These are phyloP conservation scores for Tyria jacobaeae DNA, from an alignment of 2,888 invertebrate species.

Conservation along the genomic window DNA sequence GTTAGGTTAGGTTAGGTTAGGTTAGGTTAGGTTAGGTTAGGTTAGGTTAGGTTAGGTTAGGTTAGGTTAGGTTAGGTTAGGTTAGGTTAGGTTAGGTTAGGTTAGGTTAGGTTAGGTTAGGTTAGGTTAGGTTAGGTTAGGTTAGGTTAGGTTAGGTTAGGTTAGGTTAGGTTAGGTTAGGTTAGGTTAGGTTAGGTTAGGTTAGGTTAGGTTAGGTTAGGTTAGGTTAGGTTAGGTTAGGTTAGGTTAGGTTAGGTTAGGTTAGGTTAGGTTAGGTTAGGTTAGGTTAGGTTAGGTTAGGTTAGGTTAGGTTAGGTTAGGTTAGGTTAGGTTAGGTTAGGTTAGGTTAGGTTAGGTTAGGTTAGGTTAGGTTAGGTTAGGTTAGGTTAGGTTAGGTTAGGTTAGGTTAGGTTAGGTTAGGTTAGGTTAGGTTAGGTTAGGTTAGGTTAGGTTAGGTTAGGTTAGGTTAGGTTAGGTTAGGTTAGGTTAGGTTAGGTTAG, in stretches of 20 bases:
- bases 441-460: conserved; percentile 41
- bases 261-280: conserved; percentile 21
- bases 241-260: conserved; percentile 23
- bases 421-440: conserved; percentile 37
- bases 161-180: conserved; percentile 17
- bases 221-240: conserved; percentile 19
- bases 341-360: neutral
- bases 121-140: conserved; percentile 18
- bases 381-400: conserved; percentile 16
- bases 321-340: neutral
- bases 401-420: conserved; percentile 24
- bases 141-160: conserved; percentile 22
- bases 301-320: conserved; percentile 1
- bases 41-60: conserved; percentile 5
- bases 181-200: conserved; percentile 24
- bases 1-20: neutral
- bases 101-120: conserved; percentile 16
- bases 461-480: conserved; percentile 43
- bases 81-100: conserved; percentile 4
- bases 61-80: conserved; percentile 2
- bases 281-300: conserved; percentile 5
- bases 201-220: conserved; percentile 25
- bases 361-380: neutral
- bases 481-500: conserved; percentile 41
- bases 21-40: neutral